Evolutionary conservation across 1,140 invertebrate genomes (phyloP).

Genomic region (Heliconius congener): DNA sequence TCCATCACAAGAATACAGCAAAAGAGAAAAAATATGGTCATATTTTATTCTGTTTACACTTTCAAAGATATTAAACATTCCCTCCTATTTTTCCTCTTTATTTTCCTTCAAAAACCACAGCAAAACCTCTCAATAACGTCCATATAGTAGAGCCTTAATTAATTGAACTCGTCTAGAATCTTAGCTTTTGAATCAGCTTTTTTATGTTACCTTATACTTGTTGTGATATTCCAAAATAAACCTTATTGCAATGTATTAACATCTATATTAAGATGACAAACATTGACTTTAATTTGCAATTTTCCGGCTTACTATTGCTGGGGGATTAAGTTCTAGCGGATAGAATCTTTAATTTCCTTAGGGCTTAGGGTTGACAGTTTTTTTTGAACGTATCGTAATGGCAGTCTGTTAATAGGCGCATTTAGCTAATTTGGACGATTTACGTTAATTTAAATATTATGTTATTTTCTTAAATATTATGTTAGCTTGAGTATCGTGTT

Average conservation of each 20-base stretch:
- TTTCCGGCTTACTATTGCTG: conserved; percentile 66
- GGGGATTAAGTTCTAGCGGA: conserved; percentile 69
- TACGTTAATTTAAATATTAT: background rate
- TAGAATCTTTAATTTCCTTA: conserved; percentile 76
- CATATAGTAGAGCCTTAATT: conserved; percentile 57
- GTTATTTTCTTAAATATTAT: background rate
- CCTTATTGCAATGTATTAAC: conserved; percentile 29
- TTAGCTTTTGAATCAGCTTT: conserved; percentile 51
- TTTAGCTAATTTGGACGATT: conserved; percentile 5
- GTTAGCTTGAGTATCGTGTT: background rate
- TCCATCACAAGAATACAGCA: background rate
- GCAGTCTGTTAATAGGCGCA: background rate
- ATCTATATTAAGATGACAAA: conserved; percentile 28
- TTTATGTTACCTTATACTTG: conserved; percentile 44
- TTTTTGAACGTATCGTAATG: conserved; percentile 29
- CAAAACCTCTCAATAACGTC: conserved; percentile 43
- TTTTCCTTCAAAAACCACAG: conserved; percentile 21
- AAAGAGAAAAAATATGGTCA: background rate
- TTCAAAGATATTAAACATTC: conserved; percentile 24
- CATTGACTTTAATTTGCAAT: conserved; percentile 67
- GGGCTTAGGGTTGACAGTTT: conserved; percentile 58
- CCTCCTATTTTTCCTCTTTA: background rate
- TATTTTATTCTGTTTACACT: conserved; percentile 18
- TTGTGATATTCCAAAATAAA: conserved; percentile 29
- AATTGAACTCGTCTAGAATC: conserved; percentile 62